These are phyloP conservation scores for Pollimyrus isidori DNA, from an alignment of 2,113 vertebrate species.

Conservation along the genomic window DNA sequence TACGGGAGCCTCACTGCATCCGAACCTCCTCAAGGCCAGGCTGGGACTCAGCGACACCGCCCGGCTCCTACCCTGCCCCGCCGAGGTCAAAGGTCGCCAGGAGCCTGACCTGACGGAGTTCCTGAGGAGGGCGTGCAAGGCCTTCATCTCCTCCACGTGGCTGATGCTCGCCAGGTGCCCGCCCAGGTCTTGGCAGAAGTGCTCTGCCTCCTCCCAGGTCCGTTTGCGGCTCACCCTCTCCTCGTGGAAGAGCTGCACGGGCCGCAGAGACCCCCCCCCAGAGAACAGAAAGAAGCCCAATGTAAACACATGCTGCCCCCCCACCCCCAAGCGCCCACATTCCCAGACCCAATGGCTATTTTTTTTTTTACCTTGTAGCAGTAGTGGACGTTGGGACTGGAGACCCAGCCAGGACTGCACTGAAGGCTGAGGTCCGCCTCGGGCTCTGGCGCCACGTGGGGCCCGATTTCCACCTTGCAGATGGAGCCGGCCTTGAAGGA, in stretches of 20 bases:
- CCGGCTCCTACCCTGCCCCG: background rate
- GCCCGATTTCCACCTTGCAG: conserved; percentile 68
- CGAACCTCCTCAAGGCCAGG: background rate
- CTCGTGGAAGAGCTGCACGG: conserved; percentile 75
- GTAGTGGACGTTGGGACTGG: conserved; percentile 50
- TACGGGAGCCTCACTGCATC: background rate
- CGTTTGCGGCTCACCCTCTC: conserved; percentile 80
- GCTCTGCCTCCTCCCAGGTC: conserved; percentile 87
- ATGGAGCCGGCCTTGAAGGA: conserved; percentile 76
- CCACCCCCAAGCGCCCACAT: too few relatives aligned
- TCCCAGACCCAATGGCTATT: background rate
- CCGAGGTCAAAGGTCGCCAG: background rate
- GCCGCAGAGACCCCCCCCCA: background rate
- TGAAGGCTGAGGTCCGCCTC: conserved; percentile 53
- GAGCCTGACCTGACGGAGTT: conserved; percentile 70
- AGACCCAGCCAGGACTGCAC: conserved; percentile 78
- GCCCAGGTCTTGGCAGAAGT: conserved; percentile 82
- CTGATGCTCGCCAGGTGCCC: conserved; percentile 81
- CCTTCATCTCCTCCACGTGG: conserved; percentile 60
- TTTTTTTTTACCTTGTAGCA: conserved; percentile 80
- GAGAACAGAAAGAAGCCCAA: background rate
- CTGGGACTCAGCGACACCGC: background rate
- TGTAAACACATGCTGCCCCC: background rate
- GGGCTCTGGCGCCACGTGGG: conserved; percentile 50
- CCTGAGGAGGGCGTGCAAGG: conserved; percentile 65